phyloP scores from a whole-genome alignment of 2,888 invertebrate species.

The Pelosia muscerda region DNA sequence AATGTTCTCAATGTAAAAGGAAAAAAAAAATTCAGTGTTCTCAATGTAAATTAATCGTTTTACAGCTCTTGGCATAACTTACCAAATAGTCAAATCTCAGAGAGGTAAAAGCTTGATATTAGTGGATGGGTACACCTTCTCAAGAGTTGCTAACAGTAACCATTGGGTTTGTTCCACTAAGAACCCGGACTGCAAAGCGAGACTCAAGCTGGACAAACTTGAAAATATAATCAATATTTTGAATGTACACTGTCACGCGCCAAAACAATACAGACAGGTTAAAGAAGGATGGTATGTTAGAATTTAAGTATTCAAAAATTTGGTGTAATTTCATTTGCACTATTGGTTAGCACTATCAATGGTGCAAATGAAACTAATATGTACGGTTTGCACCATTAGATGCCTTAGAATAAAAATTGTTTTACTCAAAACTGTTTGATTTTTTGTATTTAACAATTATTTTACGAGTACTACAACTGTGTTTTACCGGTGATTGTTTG shows the following conservation, averaged over 20 bases:
- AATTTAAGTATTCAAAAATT: slow-evolving; percentile 2
- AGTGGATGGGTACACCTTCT: slow-evolving; percentile 47
- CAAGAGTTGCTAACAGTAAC: slow-evolving; percentile 18
- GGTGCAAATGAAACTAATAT: too few relatives aligned
- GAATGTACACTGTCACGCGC: slow-evolving; percentile 31
- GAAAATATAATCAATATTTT: slow-evolving; percentile 16
- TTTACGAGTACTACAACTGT: too few relatives aligned
- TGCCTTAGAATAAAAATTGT: neutral
- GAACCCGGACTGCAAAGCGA: slow-evolving; percentile 56
- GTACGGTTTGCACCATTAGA: too few relatives aligned
- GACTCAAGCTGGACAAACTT: slow-evolving; percentile 48
- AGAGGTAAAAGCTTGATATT: slow-evolving; percentile 47
- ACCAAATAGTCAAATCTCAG: slow-evolving; percentile 44
- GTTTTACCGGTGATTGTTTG: too few relatives aligned
- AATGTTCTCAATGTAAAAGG: too few relatives aligned
- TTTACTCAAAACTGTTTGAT: neutral
- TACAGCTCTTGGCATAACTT: slow-evolving; percentile 20
- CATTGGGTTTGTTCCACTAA: slow-evolving; percentile 49
- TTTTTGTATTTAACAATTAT: neutral
- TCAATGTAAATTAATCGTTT: neutral
- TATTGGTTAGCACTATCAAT: too few relatives aligned
- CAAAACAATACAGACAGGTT: slow-evolving; percentile 21
- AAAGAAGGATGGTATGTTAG: slow-evolving; percentile 19
- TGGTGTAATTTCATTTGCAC: too few relatives aligned
- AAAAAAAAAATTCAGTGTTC: neutral